These are phyloP conservation scores for Cherax quadricarinatus DNA, from an alignment of 1,140 invertebrate species.

Conservation along the genomic window DNA sequence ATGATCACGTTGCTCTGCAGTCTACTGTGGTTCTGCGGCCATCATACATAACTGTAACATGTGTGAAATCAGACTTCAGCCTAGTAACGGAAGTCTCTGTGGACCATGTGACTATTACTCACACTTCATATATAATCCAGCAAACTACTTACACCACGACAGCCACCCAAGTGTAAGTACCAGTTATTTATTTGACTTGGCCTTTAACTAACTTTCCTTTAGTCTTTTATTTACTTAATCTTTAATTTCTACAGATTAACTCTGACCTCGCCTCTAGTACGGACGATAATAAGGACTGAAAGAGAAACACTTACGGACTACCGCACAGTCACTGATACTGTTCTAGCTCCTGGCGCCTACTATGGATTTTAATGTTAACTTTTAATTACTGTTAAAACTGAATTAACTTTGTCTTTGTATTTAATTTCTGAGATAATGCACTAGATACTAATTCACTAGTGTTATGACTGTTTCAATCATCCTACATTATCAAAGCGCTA, in stretches of 20 bases:
- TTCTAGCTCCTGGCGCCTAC: not conserved
- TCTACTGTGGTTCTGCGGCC: constrained; percentile 1
- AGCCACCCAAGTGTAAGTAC: constrained; percentile 33
- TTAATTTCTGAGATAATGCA: too few relatives aligned
- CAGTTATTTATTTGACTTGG: too few relatives aligned
- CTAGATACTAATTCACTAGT: too few relatives aligned
- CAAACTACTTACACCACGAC: constrained; percentile 30
- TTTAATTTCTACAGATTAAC: not conserved
- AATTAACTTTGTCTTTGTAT: too few relatives aligned
- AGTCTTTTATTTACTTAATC: too few relatives aligned
- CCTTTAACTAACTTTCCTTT: too few relatives aligned
- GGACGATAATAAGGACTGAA: constrained; percentile 9
- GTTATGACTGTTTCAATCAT: too few relatives aligned
- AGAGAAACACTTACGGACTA: not conserved
- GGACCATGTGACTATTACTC: constrained; percentile 26
- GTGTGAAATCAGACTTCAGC: constrained; percentile 12
- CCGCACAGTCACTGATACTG: constrained; percentile 5
- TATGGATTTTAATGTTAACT: too few relatives aligned
- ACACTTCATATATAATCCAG: constrained; percentile 29
- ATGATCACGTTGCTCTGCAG: constrained; percentile 13
- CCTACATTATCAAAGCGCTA: too few relatives aligned
- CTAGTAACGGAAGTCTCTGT: constrained; percentile 4
- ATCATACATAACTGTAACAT: not conserved
- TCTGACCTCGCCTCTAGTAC: not conserved
- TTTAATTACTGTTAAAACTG: too few relatives aligned